Evolutionary conservation across 2,888 invertebrate genomes (phyloP).

Genomic region (Caenorhabditis becei): DNA sequence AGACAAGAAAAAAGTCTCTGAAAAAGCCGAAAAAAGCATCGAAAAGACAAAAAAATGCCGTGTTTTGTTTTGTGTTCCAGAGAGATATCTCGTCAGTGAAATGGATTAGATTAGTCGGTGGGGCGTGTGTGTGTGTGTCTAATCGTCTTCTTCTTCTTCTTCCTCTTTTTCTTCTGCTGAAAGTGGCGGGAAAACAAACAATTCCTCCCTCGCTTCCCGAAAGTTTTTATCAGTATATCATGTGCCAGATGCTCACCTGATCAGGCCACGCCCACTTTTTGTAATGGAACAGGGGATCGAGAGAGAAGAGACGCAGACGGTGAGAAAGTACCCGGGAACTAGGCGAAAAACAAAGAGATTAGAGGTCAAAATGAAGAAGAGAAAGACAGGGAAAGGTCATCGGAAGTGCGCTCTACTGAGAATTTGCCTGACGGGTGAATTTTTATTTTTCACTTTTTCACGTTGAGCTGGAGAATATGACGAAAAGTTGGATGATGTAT

Average conservation of each 20-base stretch:
- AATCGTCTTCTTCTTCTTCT: constrained; percentile 27
- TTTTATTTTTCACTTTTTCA: too few relatives aligned
- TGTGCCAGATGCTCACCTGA: neutral
- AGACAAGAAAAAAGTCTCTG: neutral
- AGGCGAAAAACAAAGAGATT: constrained; percentile 9
- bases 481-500: too few relatives aligned
- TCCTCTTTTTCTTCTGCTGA: constrained; percentile 21
- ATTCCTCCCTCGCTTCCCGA: neutral
- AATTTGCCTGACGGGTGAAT: neutral
- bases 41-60: neutral
- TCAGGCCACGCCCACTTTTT: constrained; percentile 6
- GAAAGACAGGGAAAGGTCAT: neutral
- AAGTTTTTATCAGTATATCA: neutral
- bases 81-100: neutral
- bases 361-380: constrained; percentile 18
- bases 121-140: neutral
- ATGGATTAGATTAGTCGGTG: constrained; percentile 7
- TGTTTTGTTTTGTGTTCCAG: too few relatives aligned
- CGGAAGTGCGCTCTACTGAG: neutral
- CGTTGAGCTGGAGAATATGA: too few relatives aligned
- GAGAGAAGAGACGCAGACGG: too few relatives aligned
- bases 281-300: neutral
- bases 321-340: neutral
- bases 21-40: neutral
- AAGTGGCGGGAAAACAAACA: constrained; percentile 23